Base-by-base conservation (phyloP, 2,888 invertebrate species). In the Anagyrus pseudococci region DNA sequence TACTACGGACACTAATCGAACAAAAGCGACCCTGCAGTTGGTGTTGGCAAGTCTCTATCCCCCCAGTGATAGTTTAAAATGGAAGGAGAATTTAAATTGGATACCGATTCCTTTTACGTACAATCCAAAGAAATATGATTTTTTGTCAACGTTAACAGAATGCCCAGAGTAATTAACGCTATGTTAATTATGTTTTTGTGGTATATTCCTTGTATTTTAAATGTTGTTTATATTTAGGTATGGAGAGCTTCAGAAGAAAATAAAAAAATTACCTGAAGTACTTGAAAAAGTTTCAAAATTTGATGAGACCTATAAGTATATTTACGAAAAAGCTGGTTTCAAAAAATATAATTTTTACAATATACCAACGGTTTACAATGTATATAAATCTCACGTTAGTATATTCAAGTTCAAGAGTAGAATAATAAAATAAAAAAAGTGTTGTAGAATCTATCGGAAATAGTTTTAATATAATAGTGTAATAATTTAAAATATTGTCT, bases 11-110 rank as follows among this genome's bases (percentile, higher is more conserved):
- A 10, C 33, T 20, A 73, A 73, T 44, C 67, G 73, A 1, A 74
- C 73, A 2, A 73, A 74, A 47, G 63, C 64, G 70, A 72, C 73
- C 10, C 57, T 74, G n/a, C 67, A 72, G 37, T 58, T 73, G 20
- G 70, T 70, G 4, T 58, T 74, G 8, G 69, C 71, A 3, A 73
- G 69, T 1, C 59, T 74, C 4, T 74, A 70, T 63, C 68, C 68
- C 7, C 68, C 71, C 4, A 6, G 41, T 1, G 0, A 33, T 2
- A 0, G 1, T 1, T 69, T 69, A 48, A 22, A 3, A 1, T 74
- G 73, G 73, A 67, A 68, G 22, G 0, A 48, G 1, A 33, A 62
- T 17, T 50, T 73, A 10, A 6, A 53, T 0, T 74, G 73, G 73
- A 43, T 64, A 2, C 68, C 73, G 0, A 66, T 72, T 58, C 71